Evolutionary conservation across 2,113 vertebrate species (phyloP), one percentile per base, ranked within the genome.

Genomic region (Notothenia rossii): DNA sequence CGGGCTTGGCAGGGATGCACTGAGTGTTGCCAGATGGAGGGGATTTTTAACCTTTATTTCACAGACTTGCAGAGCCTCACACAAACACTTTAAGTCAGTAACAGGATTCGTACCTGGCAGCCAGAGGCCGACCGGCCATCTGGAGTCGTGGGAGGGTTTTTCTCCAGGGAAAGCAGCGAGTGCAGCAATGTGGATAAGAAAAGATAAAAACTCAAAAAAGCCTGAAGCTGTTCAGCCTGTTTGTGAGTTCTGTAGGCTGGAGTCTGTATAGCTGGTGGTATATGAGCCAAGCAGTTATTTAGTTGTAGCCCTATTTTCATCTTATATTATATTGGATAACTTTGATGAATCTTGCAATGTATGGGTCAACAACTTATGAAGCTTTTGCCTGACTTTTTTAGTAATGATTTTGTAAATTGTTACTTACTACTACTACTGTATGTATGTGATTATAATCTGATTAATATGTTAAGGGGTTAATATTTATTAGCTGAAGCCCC

Each of bases 21-120:
- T 56, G 13, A 43, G 13, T 6, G 51, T 59, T 73, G 74, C 68
- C 81, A 74, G 75, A 69, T 70, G 77, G 81, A 81, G 50, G 3
- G 56, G 76, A 50, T 54, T 54, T n/a, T n/a, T 53, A 40, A 68
- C 76, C 51, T 72, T 64, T 64, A 51, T 80, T 49, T 76, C 25
- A n/a, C 17, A 73, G 63, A 75, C 63, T 62, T 71, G 29, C 66
- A 13, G 54, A 72, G 50, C 75, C 56, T 68, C 69, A 33, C 77
- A n/a, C 50, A 33, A 63, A 73, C 72, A 69, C 63, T 73, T 20
- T 10, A 10, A 77, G 69, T 69, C 68, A 25, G 55, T 68, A 53
- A 40, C 56, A 75, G 58, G 14, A 68, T n/a, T 59, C 59, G 25
- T 62, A 60, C 61, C 69, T 70, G 74, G 50, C 71, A 75, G 55